Evolutionary conservation across 2,888 invertebrate genomes (phyloP).

Genomic region (Diplolepis rosae): DNA sequence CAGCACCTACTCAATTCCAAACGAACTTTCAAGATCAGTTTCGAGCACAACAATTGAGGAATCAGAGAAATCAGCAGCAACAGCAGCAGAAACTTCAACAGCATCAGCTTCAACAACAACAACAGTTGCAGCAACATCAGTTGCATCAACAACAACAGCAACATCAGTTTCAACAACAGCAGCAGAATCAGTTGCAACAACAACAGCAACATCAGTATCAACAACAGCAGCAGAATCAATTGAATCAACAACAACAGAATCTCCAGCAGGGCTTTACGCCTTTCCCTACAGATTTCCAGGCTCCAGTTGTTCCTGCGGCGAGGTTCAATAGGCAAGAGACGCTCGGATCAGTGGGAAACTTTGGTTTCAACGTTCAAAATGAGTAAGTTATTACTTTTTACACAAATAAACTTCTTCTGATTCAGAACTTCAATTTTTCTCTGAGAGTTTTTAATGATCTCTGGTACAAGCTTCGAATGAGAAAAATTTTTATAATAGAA

Average conservation of each 20-base stretch:
- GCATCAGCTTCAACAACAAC: conserved; percentile 48
- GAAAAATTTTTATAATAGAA: too few species aligned
- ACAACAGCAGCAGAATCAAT: conserved; percentile 69
- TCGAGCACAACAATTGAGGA: conserved; percentile 52
- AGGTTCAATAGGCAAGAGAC: conserved; percentile 72
- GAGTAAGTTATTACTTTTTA: too few species aligned
- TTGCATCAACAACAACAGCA: conserved; percentile 59
- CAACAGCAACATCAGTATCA: conserved; percentile 70
- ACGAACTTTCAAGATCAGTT: conserved; percentile 55
- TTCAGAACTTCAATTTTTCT: too few species aligned
- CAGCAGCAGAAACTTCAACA: conserved; percentile 57
- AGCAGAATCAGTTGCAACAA: conserved; percentile 57
- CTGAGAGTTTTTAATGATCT: too few species aligned
- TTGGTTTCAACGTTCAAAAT: conserved; percentile 76
- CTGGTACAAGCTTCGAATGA: too few species aligned
- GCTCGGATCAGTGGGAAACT: conserved; percentile 76
- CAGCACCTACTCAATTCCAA: conserved; percentile 59
- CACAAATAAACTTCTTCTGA: too few species aligned
- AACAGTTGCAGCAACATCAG: conserved; percentile 55
- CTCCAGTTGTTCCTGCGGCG: conserved; percentile 62
- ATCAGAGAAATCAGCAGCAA: conserved; percentile 58
- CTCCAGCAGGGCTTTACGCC: conserved; percentile 59
- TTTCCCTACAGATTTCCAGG: conserved; percentile 62
- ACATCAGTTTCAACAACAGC: conserved; percentile 48
- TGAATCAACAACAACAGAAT: conserved; percentile 63